Base-by-base conservation (phyloP, 1,140 invertebrate genomes). In the Magallana gigas region DNA sequence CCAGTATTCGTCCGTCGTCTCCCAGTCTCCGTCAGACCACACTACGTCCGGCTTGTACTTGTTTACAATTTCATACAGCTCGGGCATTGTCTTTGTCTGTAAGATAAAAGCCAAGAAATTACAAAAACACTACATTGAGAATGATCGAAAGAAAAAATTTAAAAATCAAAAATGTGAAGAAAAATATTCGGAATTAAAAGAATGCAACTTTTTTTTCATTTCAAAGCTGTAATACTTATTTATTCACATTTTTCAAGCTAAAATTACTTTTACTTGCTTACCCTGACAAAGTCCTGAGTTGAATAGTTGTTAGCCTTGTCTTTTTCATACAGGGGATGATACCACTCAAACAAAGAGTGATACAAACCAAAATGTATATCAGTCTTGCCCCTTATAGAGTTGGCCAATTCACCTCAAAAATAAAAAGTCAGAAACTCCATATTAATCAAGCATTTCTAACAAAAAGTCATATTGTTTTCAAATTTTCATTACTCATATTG, bases 321-420 rank as follows among this genome's bases (percentile, higher is more conserved):
- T 58, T 96, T 92, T 48, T 97, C 90, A 93, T 97, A 98, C 57
- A 98, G 94, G 0, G 98, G 98, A 95, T 99, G 97, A 91, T 96
- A 99, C 97, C 98, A 98, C 94, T 98, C 98, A 92, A 96, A 98
- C 8, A 98, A 92, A 0, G 98, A 98, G 93, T 98, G 97, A 93
- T 98, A 99, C 0, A 98, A 94, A 1, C 98, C 98, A 95, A 98
- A 98, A 84, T 94, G 94, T 8, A 96, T 85, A 11, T 93, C 90
- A 8, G 93, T 94, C 64, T 90, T 92, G 5, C 90, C 92, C n/a
- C 93, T 85, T 56, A 96, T 94, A 7, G 95, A 93, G 23, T 82
- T 90, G 0, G 94, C 94, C n/a, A 95, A 89, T 14, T 95, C 95
- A 29, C 95, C 95, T 95, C 36, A 6, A 84, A 71, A 64, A 82